phyloP scores from a whole-genome alignment of 2,888 invertebrate genomes.

The Kuschelorhynchus macadamiae region DNA sequence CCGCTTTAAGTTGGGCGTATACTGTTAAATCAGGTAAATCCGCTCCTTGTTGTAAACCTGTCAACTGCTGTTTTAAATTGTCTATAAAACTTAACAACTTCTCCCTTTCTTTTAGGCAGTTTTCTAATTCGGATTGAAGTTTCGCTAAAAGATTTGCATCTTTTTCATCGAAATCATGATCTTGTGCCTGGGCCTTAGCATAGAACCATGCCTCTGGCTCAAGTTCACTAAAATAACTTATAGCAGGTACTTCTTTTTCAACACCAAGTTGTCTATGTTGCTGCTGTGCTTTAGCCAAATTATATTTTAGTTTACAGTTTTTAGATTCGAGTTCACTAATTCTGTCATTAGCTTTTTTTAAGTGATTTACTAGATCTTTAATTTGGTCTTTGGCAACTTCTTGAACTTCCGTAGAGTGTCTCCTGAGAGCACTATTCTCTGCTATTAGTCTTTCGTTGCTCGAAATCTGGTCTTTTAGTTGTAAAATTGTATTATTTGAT shows the following conservation, averaged over 20 bases:
- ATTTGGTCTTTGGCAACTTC: constrained; percentile 64
- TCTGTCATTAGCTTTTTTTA: constrained; percentile 56
- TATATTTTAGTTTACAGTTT: constrained; percentile 26
- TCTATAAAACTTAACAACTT: constrained; percentile 30
- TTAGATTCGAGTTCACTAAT: constrained; percentile 56
- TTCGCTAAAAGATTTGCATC: constrained; percentile 7
- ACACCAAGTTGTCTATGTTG: background rate
- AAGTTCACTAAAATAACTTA: constrained; percentile 54
- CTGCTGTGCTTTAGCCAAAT: constrained; percentile 8
- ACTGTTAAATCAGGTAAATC: constrained; percentile 14
- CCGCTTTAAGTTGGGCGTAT: constrained; percentile 27
- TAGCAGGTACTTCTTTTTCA: constrained; percentile 34
- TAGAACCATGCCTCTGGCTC: constrained; percentile 45
- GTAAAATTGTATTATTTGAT: constrained; percentile 52
- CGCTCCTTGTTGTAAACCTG: constrained; percentile 8
- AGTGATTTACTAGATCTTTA: constrained; percentile 59
- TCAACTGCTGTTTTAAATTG: constrained; percentile 27
- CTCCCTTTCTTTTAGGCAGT: constrained; percentile 46
- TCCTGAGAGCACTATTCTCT: constrained; percentile 63
- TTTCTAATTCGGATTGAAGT: constrained; percentile 32
- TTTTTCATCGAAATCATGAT: background rate
- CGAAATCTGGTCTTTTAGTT: constrained; percentile 44
- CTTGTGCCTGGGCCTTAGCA: no score
- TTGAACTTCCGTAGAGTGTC: constrained; percentile 63
- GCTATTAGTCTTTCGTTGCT: constrained; percentile 43